Conservation (phyloP, 2,113 vertebrate genomes). For the Oriolus oriolus region DNA sequence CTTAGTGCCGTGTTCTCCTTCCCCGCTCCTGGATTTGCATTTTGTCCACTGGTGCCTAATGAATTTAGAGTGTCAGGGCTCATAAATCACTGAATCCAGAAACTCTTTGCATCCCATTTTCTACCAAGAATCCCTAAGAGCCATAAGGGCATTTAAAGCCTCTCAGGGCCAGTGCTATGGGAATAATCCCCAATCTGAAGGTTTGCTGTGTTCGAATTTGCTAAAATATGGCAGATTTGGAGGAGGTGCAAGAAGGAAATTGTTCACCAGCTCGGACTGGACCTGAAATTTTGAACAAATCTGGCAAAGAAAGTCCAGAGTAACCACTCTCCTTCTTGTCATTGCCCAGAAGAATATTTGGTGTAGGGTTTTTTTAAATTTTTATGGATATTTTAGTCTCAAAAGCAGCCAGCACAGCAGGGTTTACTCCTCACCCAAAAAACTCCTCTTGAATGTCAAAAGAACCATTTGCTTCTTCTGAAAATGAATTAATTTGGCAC, state of each 20-base stretch:
- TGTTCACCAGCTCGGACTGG: neutral
- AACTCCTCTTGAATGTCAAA: neutral
- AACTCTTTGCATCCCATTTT: neutral
- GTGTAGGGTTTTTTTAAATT: neutral
- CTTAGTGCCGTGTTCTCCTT: neutral
- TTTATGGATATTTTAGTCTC: neutral
- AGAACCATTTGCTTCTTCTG: neutral
- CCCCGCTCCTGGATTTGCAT: constrained; percentile 6
- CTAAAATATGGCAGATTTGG: neutral
- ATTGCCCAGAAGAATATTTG: neutral
- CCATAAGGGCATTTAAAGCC: neutral
- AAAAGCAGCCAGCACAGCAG: neutral
- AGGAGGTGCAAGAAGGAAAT: neutral
- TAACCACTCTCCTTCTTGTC: neutral
- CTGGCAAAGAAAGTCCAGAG: neutral
- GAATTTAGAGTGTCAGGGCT: constrained; percentile 24
- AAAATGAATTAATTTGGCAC: neutral
- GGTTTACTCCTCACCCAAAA: neutral
- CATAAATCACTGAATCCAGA: neutral
- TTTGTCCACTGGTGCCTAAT: constrained; percentile 9
- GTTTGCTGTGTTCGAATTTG: neutral
- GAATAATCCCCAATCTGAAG: neutral
- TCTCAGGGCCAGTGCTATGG: rapidly evolving
- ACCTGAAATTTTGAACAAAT: neutral
- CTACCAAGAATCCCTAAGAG: neutral